Percentiles rank a stretch among this genome's conserved stretches.
phyloP scores from a whole-genome alignment of 2,113 vertebrate genomes.

The Heterocephalus glaber region DNA sequence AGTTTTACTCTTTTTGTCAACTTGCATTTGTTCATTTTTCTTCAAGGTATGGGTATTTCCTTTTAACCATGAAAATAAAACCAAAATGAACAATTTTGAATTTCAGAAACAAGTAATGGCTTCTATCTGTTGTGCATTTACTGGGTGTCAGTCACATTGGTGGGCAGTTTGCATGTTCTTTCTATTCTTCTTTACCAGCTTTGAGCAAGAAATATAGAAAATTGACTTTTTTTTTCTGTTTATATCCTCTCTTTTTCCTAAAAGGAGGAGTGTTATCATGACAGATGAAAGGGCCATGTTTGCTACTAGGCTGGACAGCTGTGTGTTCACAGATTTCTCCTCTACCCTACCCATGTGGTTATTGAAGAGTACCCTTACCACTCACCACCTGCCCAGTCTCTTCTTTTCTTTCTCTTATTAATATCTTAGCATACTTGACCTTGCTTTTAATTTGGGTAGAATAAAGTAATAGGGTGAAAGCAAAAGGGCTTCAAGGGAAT shows the following conservation, averaged over 20 bases:
- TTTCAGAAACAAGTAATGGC: not conserved
- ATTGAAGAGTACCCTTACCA: not conserved
- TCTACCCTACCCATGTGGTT: not conserved
- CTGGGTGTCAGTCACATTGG: not conserved
- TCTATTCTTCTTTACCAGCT: not conserved
- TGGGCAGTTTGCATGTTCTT: not conserved
- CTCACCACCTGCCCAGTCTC: not conserved
- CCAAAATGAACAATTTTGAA: not conserved
- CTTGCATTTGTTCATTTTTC: not conserved
- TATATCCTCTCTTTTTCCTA: not conserved
- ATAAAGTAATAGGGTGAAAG: not conserved
- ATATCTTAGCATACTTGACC: not conserved
- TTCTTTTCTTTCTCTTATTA: not conserved
- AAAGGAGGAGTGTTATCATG: not conserved
- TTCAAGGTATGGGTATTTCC: not conserved
- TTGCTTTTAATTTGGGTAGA: not conserved
- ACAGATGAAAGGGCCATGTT: not conserved
- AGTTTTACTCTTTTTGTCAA: not conserved
- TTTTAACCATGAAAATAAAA: constrained; percentile 49
- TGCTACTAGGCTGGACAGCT: not conserved
- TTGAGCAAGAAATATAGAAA: not conserved
- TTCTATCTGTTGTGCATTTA: not conserved
- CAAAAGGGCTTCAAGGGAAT: not conserved
- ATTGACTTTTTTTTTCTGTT: not conserved
- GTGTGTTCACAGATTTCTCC: not conserved